These are phyloP conservation scores for Platyscapa corneri DNA, from an alignment of 1,140 invertebrate genomes.

Conservation along the genomic window DNA sequence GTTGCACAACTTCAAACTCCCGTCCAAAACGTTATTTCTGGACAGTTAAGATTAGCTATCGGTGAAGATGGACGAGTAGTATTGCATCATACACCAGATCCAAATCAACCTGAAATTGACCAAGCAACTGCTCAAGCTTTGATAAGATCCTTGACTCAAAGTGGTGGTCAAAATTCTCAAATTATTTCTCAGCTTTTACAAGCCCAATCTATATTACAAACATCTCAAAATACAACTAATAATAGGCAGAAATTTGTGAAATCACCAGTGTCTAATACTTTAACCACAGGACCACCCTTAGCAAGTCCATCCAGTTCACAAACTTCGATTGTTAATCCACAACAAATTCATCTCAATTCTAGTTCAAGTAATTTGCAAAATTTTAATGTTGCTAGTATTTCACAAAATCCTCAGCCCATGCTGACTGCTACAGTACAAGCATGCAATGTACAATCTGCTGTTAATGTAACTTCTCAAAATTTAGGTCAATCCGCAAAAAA, in stretches of 20 bases:
- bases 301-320: slow-evolving; percentile 58
- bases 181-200: slow-evolving; percentile 71
- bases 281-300: slow-evolving; percentile 32
- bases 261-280: slow-evolving; percentile 58
- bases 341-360: slow-evolving; percentile 48
- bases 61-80: slow-evolving; percentile 75
- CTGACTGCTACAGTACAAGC: slow-evolving; percentile 34
- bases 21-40: slow-evolving; percentile 70
- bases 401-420: slow-evolving; percentile 42
- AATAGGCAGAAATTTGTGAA: slow-evolving; percentile 63
- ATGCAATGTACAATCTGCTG: slow-evolving; percentile 24
- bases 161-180: slow-evolving; percentile 68
- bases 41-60: slow-evolving; percentile 72
- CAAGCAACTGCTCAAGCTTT: slow-evolving; percentile 70
- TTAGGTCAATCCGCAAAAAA: slow-evolving; percentile 41
- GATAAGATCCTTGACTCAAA: slow-evolving; percentile 68
- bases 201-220: slow-evolving; percentile 60
- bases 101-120: slow-evolving; percentile 71
- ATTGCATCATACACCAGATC: slow-evolving; percentile 72
- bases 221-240: slow-evolving; percentile 54
- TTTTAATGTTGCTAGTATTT: slow-evolving; percentile 42
- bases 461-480: slow-evolving; percentile 41
- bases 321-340: slow-evolving; percentile 30
- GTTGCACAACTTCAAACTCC: slow-evolving; percentile 72
- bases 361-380: slow-evolving; percentile 42